Base-by-base conservation (phyloP, 2,797 vertebrate genomes). In the Syndactyla subalaris region DNA sequence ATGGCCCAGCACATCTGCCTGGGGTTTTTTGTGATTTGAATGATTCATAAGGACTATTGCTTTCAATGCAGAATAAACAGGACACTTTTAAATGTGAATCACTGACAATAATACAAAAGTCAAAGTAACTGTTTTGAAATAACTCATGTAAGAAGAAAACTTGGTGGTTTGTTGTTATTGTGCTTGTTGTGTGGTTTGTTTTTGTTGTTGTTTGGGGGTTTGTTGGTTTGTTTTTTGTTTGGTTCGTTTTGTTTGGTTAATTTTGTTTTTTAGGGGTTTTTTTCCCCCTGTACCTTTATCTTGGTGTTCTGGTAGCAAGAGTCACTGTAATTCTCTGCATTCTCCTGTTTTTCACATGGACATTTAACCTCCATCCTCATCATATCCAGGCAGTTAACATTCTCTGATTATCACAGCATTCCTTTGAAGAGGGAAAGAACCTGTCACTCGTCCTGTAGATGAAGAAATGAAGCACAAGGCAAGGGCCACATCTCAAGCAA, bases 251-350 rank as follows among this genome's bases (percentile, higher is more conserved):
- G 43, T 46, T 46, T 22, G 45, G 22, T 46, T 23, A 22, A 12
- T 48, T 48, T 24, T 24, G 22, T 8, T 48, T 23, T 24, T 48
- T 24, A 20, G 43, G 43, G 22, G 11, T 26, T 4, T 91, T 77
- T 65, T 68, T 73, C 32, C 7, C 21, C 22, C 19, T 39, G 29
- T n/a, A 70, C 24, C 2, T 52, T 67, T 59, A 82, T 68, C 9
- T 83, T 20, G 12, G 16, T 61, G 17, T 49, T 84, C 49, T 38
- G 27, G 38, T 16, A 68, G 9, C 6, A 68, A n/a, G 46, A 66
- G 12, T 55, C 6, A 16, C 21, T 14, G 3, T 21, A 70, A 46
- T 17, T 61, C 23, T 49, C 36, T 59, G 19, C 0, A 0, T 30
- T 85, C 20, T 65, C 3, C 6, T 65, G 5, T 48, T 34, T 24